These are phyloP conservation scores for Cetoscarus ocellatus DNA, from an alignment of 2,797 vertebrate genomes.

Conservation along the genomic window DNA sequence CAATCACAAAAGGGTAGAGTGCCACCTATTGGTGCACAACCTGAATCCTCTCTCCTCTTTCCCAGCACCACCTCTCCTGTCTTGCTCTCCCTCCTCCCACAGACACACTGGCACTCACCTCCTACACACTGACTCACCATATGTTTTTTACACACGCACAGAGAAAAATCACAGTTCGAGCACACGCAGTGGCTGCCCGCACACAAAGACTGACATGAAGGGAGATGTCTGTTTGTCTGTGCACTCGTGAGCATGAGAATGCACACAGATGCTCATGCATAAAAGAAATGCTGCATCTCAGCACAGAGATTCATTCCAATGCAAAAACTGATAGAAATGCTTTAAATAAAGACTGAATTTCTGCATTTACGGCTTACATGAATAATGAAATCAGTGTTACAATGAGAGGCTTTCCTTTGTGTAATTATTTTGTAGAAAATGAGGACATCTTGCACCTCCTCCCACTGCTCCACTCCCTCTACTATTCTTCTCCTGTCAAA, in stretches of 20 bases:
- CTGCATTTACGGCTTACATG: background rate
- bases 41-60: slow-evolving; percentile 61
- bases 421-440: background rate
- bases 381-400: background rate
- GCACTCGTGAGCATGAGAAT: background rate
- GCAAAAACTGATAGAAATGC: background rate
- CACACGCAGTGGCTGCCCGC: slow-evolving; percentile 21
- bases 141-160: slow-evolving; percentile 66
- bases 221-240: background rate
- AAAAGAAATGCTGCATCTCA: slow-evolving; percentile 12
- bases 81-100: slow-evolving; percentile 51
- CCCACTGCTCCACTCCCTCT: background rate
- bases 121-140: slow-evolving; percentile 81
- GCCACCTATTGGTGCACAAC: slow-evolving; percentile 85
- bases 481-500: background rate
- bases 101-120: slow-evolving; percentile 54
- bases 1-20: slow-evolving; percentile 85
- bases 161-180: slow-evolving; percentile 59
- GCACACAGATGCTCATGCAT: slow-evolving; percentile 30
- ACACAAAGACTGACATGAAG: slow-evolving; percentile 35
- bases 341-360: background rate
- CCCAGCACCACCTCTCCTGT: slow-evolving; percentile 22
- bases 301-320: slow-evolving; percentile 1
- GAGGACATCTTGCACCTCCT: background rate
- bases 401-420: background rate